phyloP scores from a whole-genome alignment of 2,113 vertebrate genomes.

The Turnix velox region DNA sequence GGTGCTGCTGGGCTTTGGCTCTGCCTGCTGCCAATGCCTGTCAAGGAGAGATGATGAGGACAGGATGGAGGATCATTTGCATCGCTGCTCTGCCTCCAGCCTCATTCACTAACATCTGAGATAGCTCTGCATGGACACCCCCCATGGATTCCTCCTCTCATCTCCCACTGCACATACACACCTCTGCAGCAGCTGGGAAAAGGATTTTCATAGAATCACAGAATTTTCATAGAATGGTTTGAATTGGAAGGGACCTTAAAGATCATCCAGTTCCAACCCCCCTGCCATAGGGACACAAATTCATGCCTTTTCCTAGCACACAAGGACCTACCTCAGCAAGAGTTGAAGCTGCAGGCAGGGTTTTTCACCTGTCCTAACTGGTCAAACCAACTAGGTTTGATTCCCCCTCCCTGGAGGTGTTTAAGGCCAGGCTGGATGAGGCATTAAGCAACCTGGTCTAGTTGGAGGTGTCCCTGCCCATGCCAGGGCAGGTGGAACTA shows the following conservation, averaged over 20 bases:
- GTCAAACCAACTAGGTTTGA: conserved; percentile 33
- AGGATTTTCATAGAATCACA: no score
- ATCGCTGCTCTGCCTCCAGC: neutral
- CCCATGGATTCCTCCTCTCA: neutral
- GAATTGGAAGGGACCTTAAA: no score
- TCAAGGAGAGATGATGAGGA: neutral
- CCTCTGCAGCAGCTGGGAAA: neutral
- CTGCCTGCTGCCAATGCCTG: conserved; percentile 25
- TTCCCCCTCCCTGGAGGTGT: no score
- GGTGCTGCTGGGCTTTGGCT: neutral
- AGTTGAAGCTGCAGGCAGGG: neutral
- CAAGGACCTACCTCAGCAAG: neutral
- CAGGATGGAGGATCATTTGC: neutral
- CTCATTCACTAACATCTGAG: neutral
- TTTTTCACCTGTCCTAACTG: conserved; percentile 39
- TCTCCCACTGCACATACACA: neutral
- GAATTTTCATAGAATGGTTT: no score
- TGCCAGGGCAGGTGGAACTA: no score
- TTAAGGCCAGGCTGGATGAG: no score
- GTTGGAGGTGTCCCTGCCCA: no score
- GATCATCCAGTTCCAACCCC: no score
- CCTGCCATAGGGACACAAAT: no score
- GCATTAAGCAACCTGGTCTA: no score
- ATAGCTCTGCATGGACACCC: neutral
- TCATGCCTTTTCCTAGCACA: neutral